Evolutionary conservation across 2,888 invertebrate genomes (phyloP), one percentile per base, ranked within the genome.

Genomic region (Emmelina monodactyla): DNA sequence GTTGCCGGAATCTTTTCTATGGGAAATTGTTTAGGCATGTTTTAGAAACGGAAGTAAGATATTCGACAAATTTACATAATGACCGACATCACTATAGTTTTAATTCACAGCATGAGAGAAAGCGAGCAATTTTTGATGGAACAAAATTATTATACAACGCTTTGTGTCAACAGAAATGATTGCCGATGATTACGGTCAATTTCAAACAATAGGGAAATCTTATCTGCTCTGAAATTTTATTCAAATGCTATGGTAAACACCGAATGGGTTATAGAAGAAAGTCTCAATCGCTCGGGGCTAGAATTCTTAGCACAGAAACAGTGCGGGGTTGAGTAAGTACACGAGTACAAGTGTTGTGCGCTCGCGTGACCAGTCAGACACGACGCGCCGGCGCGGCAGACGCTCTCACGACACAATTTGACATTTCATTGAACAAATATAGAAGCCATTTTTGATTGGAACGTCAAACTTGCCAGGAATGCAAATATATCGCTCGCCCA

Each of bases 341-440:
- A 19, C 19, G 19, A 19, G 50, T 60, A 61, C 67, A 60, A 66
- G 68, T 63, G 63, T 62, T 55, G 45, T 41, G 44, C 46, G 52
- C 56, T 61, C 62, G 69, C 75, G 73, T 72, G 73, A 72, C 75
- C 62, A 53, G 63, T 51, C 60, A 51, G 55, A 58, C 68, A 68
- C 69, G 67, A 65, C 50, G 61, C 58, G 50, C 57, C 49, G 43
- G 53, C 54, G 57, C 55, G 50, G 31, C 53, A 51, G 59, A 58
- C 53, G 56, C 71, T 75, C 72, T 70, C 72, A 73, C 72, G 71
- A 73, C 67, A 69, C 53, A 66, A 70, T 78, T 65, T 78, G 75
- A 73, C 73, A 70, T 75, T 78, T 73, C 72, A 65, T 62, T 67
- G 63, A 69, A 61, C 72, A 71, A 69, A 71, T 66, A 72, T 71